These are phyloP conservation scores for Notiomystis cincta DNA, from an alignment of 2,113 vertebrate genomes.

Conservation along the genomic window DNA sequence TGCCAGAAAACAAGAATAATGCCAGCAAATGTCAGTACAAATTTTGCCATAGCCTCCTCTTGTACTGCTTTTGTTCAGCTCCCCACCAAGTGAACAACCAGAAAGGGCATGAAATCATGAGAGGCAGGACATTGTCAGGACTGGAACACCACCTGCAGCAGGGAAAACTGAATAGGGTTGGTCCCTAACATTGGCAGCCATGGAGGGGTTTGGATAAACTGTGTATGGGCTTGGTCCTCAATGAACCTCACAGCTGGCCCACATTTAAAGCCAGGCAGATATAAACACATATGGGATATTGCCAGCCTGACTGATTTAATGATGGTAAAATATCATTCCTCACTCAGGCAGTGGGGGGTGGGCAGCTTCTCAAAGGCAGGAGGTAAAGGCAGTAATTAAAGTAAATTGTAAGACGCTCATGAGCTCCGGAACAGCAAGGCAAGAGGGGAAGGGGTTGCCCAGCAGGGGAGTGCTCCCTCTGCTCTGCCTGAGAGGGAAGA, in stretches of 20 bases:
- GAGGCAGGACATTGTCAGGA: accelerated
- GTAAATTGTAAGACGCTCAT: not conserved
- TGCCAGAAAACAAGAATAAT: not conserved
- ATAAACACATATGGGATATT: not conserved
- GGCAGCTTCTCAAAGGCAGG: not conserved
- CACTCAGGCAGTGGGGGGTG: not conserved
- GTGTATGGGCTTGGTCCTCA: not conserved
- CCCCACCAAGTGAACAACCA: not conserved
- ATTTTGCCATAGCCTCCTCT: not conserved
- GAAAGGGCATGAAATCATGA: not conserved
- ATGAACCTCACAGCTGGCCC: not conserved
- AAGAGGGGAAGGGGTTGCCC: not conserved
- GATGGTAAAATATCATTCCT: not conserved
- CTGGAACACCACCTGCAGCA: not conserved
- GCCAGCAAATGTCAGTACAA: not conserved
- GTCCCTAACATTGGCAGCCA: not conserved
- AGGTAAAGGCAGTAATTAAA: not conserved
- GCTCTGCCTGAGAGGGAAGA: not conserved
- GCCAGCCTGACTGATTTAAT: not conserved
- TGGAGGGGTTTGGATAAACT: not conserved
- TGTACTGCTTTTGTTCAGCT: not conserved
- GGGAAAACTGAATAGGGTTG: not conserved
- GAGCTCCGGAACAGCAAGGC: not conserved
- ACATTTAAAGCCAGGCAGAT: not conserved
- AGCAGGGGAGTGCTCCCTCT: not conserved